Evolutionary conservation across 2,797 vertebrate genomes (phyloP).

Genomic region (Calcarius lapponicus): DNA sequence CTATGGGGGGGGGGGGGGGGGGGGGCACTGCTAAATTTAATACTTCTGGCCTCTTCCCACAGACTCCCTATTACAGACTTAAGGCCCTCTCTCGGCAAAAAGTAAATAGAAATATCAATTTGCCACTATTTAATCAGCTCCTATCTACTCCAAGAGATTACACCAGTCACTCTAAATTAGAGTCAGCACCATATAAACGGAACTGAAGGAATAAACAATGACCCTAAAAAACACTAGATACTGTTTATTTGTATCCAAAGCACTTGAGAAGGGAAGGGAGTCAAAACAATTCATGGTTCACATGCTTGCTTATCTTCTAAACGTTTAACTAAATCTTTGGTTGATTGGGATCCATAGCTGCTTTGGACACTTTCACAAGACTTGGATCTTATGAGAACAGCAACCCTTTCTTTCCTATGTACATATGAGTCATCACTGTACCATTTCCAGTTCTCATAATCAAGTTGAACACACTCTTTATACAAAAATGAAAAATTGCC

Average conservation of each 20-base stretch:
- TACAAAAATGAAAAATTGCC: not conserved
- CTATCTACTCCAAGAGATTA: not conserved
- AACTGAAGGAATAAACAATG: not conserved
- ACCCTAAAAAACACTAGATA: not conserved
- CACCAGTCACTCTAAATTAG: not conserved
- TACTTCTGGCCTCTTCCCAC: not conserved
- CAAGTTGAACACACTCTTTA: not conserved
- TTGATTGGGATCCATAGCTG: not conserved
- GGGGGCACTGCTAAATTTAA: not conserved
- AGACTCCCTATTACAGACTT: not conserved
- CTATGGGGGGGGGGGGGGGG: no score
- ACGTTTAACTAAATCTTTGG: not conserved
- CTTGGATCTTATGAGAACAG: not conserved
- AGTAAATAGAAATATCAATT: not conserved
- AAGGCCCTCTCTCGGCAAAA: not conserved
- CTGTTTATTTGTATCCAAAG: constrained; percentile 10
- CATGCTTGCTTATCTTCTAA: not conserved
- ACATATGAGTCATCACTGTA: not conserved
- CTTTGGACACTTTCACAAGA: not conserved
- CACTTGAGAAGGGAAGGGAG: not conserved
- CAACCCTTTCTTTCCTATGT: not conserved
- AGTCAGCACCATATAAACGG: not conserved
- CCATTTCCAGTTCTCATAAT: not conserved
- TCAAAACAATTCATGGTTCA: not conserved
- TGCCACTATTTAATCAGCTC: not conserved